Conservation (phyloP, 2,113 vertebrate genomes). For the Sinosuthora webbiana region DNA sequence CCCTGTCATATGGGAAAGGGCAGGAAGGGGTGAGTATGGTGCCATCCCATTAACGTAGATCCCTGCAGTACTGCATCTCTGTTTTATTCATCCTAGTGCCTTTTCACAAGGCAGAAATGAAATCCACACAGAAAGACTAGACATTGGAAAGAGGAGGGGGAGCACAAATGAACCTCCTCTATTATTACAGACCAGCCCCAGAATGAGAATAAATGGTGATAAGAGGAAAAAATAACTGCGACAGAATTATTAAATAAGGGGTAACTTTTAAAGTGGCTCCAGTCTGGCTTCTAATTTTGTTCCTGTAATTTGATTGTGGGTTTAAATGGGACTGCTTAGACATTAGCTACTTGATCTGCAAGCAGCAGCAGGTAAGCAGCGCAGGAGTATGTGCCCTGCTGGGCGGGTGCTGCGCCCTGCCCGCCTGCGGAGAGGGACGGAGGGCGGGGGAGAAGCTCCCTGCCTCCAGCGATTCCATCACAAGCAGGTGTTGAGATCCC, state of each 20-base stretch:
- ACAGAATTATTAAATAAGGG: slow-evolving; percentile 50
- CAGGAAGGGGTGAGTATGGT: neutral
- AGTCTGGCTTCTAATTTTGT: slow-evolving; percentile 66
- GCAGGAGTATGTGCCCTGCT: neutral
- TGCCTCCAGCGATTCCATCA: neutral
- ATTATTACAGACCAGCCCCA: neutral
- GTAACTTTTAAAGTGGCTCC: slow-evolving; percentile 58
- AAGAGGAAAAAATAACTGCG: slow-evolving; percentile 37
- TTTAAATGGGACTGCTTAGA: slow-evolving; percentile 41
- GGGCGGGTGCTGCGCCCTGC: neutral
- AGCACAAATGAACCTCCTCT: neutral
- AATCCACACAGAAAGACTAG: neutral
- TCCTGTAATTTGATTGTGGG: slow-evolving; percentile 50
- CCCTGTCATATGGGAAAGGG: neutral
- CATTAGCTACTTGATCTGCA: slow-evolving; percentile 1
- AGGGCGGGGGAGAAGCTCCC: neutral
- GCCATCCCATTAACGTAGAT: neutral
- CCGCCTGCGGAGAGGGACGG: neutral
- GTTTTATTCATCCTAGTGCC: neutral
- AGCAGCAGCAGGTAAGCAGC: slow-evolving; percentile 9
- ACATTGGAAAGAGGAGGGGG: neutral
- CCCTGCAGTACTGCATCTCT: neutral
- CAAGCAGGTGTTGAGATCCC: accelerated
- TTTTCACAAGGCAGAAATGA: neutral
- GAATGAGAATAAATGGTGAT: slow-evolving; percentile 50